Conservation (phyloP, 2,113 vertebrate genomes). For the Ictalurus punctatus region DNA sequence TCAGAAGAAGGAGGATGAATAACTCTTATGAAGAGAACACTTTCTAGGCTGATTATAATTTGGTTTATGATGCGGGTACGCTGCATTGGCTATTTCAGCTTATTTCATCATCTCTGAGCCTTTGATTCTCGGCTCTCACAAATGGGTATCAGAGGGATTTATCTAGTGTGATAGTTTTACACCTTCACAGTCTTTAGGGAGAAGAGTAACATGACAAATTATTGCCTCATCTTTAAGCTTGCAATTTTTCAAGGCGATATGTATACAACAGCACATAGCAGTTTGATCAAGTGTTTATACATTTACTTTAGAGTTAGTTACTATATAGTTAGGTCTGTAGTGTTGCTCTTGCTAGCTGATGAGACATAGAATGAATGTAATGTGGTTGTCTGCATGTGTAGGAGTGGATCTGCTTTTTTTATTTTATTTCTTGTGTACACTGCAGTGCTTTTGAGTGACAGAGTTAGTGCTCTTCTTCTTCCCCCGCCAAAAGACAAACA, state of each 20-base stretch:
- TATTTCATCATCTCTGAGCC: conserved; percentile 49
- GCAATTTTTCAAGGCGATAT: neutral
- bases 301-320: neutral
- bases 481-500: neutral
- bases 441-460: conserved; percentile 19
- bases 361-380: neutral
- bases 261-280: neutral
- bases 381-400: neutral
- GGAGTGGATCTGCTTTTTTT: neutral
- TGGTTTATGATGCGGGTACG: neutral
- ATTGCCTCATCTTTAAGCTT: conserved; percentile 18
- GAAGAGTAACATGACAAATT: conserved; percentile 4
- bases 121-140: conserved; percentile 7
- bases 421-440: conserved; percentile 17
- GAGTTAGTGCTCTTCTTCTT: conserved; percentile 30
- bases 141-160: neutral
- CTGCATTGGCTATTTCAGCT: conserved; percentile 18
- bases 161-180: conserved; percentile 17
- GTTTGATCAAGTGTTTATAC: conserved; percentile 4
- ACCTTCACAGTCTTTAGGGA: conserved; percentile 9
- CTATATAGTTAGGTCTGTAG: neutral
- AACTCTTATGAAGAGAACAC: neutral
- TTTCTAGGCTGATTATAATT: neutral
- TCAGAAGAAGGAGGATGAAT: neutral
- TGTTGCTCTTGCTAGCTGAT: neutral